These are phyloP conservation scores for Microplitis mediator DNA, from an alignment of 1,140 invertebrate genomes.

Conservation along the genomic window DNA sequence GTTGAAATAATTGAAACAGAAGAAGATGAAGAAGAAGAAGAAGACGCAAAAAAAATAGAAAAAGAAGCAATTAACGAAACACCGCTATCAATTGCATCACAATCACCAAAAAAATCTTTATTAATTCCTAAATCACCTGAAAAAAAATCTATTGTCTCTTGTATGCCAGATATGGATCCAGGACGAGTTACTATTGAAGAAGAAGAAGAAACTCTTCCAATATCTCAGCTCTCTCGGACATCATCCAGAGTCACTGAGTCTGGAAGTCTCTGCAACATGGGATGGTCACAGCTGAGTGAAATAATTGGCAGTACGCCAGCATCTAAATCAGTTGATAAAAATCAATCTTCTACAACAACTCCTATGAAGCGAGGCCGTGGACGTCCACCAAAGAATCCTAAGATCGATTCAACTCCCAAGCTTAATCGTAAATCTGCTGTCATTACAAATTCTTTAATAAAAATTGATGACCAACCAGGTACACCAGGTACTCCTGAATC, in stretches of 20 bases:
- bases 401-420: not conserved
- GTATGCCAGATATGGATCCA: not conserved
- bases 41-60: conserved; percentile 2
- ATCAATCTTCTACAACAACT: conserved; percentile 6
- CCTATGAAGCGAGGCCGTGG: conserved; percentile 42
- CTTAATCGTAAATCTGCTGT: no score
- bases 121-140: not conserved
- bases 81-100: not conserved
- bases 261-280: not conserved
- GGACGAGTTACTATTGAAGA: conserved; percentile 15
- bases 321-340: not conserved
- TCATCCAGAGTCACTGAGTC: not conserved
- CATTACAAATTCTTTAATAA: not conserved
- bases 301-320: not conserved
- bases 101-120: no score
- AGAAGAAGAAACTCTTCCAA: conserved; percentile 20
- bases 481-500: conserved; percentile 26
- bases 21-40: conserved; percentile 34
- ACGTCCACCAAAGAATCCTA: conserved; percentile 41
- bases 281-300: conserved; percentile 15
- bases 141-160: not conserved
- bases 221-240: not conserved
- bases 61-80: not conserved
- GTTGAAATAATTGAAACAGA: conserved; percentile 56
- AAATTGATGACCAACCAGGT: conserved; percentile 12